A percentile compares a stretch with the other conserved stretches of the same genome.
phyloP scores from a whole-genome alignment of 2,888 invertebrate genomes.

The Tholera decimalis region DNA sequence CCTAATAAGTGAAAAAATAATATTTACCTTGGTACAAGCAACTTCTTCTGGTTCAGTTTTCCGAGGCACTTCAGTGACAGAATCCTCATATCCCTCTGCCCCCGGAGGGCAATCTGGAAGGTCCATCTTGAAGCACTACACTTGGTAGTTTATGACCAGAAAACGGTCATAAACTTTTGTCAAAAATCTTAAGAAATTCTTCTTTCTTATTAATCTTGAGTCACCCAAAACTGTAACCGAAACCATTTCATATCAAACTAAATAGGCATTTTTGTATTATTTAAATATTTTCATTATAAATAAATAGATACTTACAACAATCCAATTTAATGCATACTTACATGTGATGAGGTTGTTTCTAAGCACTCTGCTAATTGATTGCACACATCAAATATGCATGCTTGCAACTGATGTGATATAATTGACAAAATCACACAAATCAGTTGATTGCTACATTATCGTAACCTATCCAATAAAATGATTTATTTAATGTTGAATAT shows the following conservation, averaged over 20 bases:
- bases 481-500: background rate
- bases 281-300: conserved; percentile 72
- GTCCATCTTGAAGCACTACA: conserved; percentile 89
- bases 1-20: conserved; percentile 55
- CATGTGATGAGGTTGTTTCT: conserved; percentile 55
- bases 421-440: conserved; percentile 45
- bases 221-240: conserved; percentile 78
- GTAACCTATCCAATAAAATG: conserved; percentile 2
- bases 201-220: conserved; percentile 61
- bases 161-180: conserved; percentile 80
- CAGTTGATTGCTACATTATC: conserved; percentile 19
- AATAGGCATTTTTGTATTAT: conserved; percentile 31
- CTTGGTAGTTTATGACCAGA: conserved; percentile 86
- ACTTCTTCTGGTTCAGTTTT: conserved; percentile 76
- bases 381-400: conserved; percentile 49
- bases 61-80: conserved; percentile 83
- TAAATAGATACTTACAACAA: conserved; percentile 81
- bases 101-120: conserved; percentile 89
- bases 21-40: conserved; percentile 87
- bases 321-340: conserved; percentile 69
- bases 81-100: conserved; percentile 87
- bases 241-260: conserved; percentile 70
- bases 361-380: conserved; percentile 60
- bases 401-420: conserved; percentile 26
- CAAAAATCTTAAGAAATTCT: no score